Conservation (phyloP, 2,113 vertebrate genomes). For the Menura novaehollandiae region DNA sequence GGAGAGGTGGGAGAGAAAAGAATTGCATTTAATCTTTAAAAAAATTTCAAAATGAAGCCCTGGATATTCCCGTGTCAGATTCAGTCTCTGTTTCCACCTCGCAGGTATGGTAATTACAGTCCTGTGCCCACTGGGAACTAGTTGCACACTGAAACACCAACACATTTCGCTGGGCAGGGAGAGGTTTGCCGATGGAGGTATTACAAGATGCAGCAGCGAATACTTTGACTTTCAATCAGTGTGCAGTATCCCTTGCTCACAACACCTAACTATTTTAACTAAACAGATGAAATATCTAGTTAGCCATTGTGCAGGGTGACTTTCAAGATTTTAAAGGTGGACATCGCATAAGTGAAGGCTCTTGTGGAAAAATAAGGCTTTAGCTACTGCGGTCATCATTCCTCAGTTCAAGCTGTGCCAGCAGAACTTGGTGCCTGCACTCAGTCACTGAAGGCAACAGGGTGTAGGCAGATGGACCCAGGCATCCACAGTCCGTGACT, state of each 20-base stretch:
- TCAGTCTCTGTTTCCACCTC: neutral
- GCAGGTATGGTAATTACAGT: slow-evolving; percentile 24
- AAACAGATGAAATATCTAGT: neutral
- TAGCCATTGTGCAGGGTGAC: neutral
- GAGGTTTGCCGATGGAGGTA: neutral
- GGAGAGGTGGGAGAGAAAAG: neutral
- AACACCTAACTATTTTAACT: neutral
- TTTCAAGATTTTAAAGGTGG: neutral
- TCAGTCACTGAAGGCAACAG: neutral
- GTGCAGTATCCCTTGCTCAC: neutral
- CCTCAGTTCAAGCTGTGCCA: neutral
- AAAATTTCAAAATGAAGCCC: neutral
- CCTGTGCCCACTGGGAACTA: neutral
- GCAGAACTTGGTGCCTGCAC: neutral
- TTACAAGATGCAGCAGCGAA: neutral
- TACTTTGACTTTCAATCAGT: neutral
- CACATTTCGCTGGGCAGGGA: neutral
- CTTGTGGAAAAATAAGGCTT: neutral
- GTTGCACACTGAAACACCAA: neutral
- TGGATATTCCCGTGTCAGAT: neutral
- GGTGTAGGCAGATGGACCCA: neutral
- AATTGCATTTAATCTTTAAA: neutral
- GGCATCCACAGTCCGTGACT: neutral
- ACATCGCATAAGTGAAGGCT: neutral
- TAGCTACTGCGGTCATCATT: fast-evolving